Base-by-base conservation (phyloP, 1,140 invertebrate species). In the Bombus breviceps region DNA sequence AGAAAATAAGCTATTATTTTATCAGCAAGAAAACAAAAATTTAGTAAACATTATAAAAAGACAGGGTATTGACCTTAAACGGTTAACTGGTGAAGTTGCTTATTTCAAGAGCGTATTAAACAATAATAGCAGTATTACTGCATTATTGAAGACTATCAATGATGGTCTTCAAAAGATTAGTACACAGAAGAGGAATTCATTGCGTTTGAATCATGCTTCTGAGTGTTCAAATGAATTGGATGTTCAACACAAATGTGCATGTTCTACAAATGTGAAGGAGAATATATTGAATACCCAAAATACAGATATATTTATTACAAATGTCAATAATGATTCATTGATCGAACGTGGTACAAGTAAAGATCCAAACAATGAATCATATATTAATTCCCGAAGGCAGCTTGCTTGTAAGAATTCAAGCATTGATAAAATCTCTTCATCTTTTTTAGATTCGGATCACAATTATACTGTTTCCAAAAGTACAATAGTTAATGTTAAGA, bases 71-170 rank as follows among this genome's bases (percentile, higher is more conserved):
- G 89, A 95, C 6, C 94, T 96, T 6, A 90, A 93, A 47, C 94
- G 95, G 59, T 89, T 96, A 18, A 94, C 91, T 39, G 92, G 93
- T 15, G 95, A 96, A 86, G 95, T 96, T 2, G 92, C 93, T 73
- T 96, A 96, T 87, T 89, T 96, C 25, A 94, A 95, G 86, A 95
- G 94, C 57, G 93, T 96, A 3, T 85, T 96, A n/a, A 94, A 95
- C 0, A 96, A 96, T 83, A 95, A 94, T 72, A 93, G 93, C 1
- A 92, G 93, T 32, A 95, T 96, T 5, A 93, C 94, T 0, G 93
- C 91, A 25, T 88, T 96, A 22, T 86, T 96, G 0, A 93, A 93
- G 82, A 92, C 93, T 18, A 95, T 96, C 47, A 95, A 95, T 37
- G 88, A 92, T 3, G 91, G 90, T 43, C 73, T 92, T 1, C 80